phyloP scores from a whole-genome alignment of 2,797 vertebrate genomes.

The Moxostoma hubbsi region DNA sequence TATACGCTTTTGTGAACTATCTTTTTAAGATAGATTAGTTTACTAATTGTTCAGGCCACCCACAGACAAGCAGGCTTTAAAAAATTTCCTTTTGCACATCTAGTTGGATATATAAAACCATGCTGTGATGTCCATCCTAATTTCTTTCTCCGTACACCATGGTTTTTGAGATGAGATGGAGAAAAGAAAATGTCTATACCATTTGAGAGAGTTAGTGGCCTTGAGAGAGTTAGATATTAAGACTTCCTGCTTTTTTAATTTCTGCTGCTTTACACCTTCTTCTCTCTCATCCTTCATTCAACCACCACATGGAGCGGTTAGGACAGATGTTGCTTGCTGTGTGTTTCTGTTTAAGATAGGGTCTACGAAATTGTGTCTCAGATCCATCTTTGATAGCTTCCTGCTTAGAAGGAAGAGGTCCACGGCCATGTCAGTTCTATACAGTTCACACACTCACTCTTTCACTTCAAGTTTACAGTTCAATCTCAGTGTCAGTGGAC shows the following conservation, averaged over 20 bases:
- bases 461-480: neutral
- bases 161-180: neutral
- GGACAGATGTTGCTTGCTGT: constrained; percentile 37
- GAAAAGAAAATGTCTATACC: neutral
- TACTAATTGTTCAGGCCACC: no score
- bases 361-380: neutral
- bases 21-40: no score
- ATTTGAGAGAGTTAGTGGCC: constrained; percentile 49
- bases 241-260: constrained; percentile 21
- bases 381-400: constrained; percentile 8
- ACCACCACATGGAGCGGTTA: constrained; percentile 40
- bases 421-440: neutral
- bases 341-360: neutral
- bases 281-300: neutral
- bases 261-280: neutral
- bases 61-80: no score
- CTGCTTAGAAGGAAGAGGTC: neutral
- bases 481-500: neutral
- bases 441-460: neutral
- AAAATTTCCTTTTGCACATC: no score
- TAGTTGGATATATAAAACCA: no score
- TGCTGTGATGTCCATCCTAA: neutral
- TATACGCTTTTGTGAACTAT: no score
- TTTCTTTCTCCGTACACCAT: neutral
- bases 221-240: constrained; percentile 65